Evolutionary conservation across 2,113 vertebrate species (phyloP).

Genomic region (Mustela nigripes): DNA sequence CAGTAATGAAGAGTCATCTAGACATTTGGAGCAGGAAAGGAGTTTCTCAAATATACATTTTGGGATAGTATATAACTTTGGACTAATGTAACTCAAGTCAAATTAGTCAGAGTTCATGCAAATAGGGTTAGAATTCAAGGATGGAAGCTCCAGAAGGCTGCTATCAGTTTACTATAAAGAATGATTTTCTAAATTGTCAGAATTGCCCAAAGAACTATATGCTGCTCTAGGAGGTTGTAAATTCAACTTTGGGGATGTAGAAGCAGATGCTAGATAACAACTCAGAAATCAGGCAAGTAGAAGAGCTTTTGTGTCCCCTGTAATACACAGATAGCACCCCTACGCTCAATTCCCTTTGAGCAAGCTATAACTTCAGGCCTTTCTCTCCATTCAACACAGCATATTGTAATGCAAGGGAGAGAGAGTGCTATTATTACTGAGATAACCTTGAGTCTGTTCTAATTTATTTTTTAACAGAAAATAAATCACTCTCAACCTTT

Average conservation of each 20-base stretch:
- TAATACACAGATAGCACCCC: slow-evolving; percentile 64
- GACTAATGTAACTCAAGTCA: slow-evolving; percentile 44
- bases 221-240: slow-evolving; percentile 45
- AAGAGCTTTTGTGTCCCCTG: slow-evolving; percentile 64
- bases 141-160: background rate
- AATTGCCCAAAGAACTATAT: background rate
- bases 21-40: slow-evolving; percentile 7
- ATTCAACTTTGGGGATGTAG: slow-evolving; percentile 13
- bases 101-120: slow-evolving; percentile 59
- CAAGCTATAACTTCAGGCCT: slow-evolving; percentile 57
- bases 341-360: slow-evolving; percentile 56
- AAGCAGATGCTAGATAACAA: slow-evolving; percentile 64
- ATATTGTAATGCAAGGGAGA: slow-evolving; percentile 79
- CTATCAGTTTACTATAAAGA: slow-evolving; percentile 47
- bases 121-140: slow-evolving; percentile 42
- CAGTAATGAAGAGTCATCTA: background rate
- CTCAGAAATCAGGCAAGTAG: slow-evolving; percentile 55
- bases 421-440: slow-evolving; percentile 75
- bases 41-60: background rate
- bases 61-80: background rate
- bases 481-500: slow-evolving; percentile 80
- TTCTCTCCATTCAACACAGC: slow-evolving; percentile 74
- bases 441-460: slow-evolving; percentile 82
- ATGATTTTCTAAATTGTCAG: slow-evolving; percentile 66
- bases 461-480: slow-evolving; percentile 83